These are phyloP conservation scores for Pipistrellus pipistrellus DNA, from an alignment of 2,797 vertebrate genomes.

Conservation along the genomic window DNA sequence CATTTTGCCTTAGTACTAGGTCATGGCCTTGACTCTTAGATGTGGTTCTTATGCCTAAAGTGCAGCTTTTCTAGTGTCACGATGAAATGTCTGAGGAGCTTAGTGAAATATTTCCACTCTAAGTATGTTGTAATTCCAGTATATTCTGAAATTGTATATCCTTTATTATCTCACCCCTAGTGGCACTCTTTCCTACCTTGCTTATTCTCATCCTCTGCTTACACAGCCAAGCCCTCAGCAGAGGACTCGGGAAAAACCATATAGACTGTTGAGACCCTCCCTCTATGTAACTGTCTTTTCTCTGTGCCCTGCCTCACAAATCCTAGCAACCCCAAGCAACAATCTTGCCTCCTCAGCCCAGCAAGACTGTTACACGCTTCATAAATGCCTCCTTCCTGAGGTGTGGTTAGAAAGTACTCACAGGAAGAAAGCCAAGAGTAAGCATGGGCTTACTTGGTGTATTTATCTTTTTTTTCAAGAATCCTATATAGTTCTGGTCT, in stretches of 20 bases:
- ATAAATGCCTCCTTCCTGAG: background rate
- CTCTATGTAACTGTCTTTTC: background rate
- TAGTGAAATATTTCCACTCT: background rate
- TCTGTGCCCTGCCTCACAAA: background rate
- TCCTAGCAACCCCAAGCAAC: background rate
- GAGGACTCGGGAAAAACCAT: background rate
- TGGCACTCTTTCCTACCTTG: background rate
- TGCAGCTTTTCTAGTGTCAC: background rate
- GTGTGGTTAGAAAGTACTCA: background rate
- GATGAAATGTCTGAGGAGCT: background rate
- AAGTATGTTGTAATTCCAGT: background rate
- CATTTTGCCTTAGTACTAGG: background rate
- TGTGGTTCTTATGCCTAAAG: background rate
- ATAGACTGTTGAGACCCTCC: background rate
- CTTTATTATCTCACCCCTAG: background rate
- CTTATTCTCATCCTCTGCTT: background rate
- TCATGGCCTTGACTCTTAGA: background rate
- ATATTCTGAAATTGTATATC: background rate
- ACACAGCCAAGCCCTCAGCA: background rate
- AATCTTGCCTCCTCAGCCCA: background rate
- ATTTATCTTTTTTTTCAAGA: background rate
- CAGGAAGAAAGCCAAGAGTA: constrained; percentile 9
- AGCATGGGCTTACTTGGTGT: background rate
- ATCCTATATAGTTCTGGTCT: background rate
- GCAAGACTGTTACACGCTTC: background rate